Conservation (phyloP, 2,888 invertebrate species). For the Mylabris sibirica region DNA sequence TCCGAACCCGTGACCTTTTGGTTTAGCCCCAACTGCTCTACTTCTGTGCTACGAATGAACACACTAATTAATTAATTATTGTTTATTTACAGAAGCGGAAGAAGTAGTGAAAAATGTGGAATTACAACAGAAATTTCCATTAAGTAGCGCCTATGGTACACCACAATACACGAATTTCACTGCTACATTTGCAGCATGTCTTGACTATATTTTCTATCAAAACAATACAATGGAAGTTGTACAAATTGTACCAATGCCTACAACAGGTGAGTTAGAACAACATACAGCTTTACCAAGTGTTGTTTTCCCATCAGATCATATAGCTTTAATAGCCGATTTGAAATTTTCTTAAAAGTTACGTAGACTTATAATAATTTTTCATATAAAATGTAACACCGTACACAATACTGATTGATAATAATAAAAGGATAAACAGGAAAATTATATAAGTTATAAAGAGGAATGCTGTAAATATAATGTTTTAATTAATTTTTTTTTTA, state of each 20-base stretch:
- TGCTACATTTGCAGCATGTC: constrained; percentile 80
- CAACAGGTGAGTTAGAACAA: constrained; percentile 75
- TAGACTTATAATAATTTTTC: not conserved
- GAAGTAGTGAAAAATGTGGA: constrained; percentile 72
- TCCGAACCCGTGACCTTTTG: too few species aligned
- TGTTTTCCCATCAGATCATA: constrained; percentile 93
- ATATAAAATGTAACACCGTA: not conserved
- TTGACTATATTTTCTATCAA: constrained; percentile 93
- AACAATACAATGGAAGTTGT: constrained; percentile 68
- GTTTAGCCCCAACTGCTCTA: too few species aligned
- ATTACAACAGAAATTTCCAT: constrained; percentile 70
- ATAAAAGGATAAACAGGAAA: constrained; percentile 7
- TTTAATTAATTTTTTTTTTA: not conserved
- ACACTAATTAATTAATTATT: too few species aligned
- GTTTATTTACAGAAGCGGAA: constrained; percentile 63
- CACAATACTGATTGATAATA: constrained; percentile 5
- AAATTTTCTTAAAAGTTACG: constrained; percentile 58
- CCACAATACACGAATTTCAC: constrained; percentile 89
- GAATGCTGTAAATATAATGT: constrained; percentile 11
- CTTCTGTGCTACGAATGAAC: too few species aligned
- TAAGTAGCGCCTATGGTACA: constrained; percentile 85
- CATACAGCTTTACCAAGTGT: constrained; percentile 86
- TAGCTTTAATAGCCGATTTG: constrained; percentile 87
- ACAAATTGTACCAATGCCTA: constrained; percentile 83
- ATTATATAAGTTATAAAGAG: constrained; percentile 14